A percentile compares a stretch with the other conserved stretches of the same genome.
Conservation (phyloP, 1,140 invertebrate genomes). For the Leptonema lineaticorne region DNA sequence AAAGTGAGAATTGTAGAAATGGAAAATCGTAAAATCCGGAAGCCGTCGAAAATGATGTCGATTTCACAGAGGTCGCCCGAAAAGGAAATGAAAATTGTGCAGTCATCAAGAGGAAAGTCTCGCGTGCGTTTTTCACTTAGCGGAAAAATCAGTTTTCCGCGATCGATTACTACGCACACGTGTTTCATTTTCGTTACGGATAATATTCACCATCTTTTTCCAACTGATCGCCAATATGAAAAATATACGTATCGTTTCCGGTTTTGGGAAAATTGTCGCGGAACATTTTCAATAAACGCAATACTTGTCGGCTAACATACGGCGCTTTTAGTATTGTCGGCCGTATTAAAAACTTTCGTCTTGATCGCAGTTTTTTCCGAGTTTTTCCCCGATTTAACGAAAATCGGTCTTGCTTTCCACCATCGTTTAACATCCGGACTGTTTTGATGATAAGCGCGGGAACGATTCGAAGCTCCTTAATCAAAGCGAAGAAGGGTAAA, state of each 20-base stretch:
- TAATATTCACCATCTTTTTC: neutral
- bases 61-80: neutral
- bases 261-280: neutral
- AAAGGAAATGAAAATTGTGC: neutral
- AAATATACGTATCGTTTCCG: neutral
- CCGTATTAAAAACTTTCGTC: neutral
- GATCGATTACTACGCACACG: neutral
- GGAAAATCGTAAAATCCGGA: too few species aligned
- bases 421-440: neutral
- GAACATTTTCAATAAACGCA: conserved; percentile 2
- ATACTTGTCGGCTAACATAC: neutral
- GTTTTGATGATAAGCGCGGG: neutral
- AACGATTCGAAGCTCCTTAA: neutral
- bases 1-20: too few species aligned
- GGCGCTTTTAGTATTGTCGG: too few species aligned
- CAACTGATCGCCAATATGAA: too few species aligned
- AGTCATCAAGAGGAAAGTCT: neutral
- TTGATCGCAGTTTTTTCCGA: neutral
- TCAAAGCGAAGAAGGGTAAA: conserved; percentile 8
- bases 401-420: neutral
- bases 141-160: conserved; percentile 6
- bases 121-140: neutral
- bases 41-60: neutral
- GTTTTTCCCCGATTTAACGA: neutral
- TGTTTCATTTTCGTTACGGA: neutral